A percentile compares a stretch with the other conserved stretches of the same genome.
Evolutionary conservation across 2,113 vertebrate genomes (phyloP).

Genomic region (Scalopus aquaticus): DNA sequence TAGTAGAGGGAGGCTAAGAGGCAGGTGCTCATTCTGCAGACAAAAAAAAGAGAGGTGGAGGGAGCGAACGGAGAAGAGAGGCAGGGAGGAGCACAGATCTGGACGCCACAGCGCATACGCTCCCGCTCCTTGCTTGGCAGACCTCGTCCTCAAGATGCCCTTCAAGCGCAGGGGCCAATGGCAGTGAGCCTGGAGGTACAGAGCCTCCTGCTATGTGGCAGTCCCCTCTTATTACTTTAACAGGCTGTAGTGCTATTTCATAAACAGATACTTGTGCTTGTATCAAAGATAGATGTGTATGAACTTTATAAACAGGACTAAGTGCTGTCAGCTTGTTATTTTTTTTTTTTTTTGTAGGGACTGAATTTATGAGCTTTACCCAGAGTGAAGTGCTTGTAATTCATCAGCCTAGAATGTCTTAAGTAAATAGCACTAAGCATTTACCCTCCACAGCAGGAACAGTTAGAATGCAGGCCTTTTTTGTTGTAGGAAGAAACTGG

Average conservation of each 20-base stretch:
- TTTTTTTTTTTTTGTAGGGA: slow-evolving; percentile 61
- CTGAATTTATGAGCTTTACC: slow-evolving; percentile 78
- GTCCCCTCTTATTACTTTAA: neutral
- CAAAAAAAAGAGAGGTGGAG: neutral
- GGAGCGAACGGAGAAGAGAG: neutral
- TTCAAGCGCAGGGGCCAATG: neutral
- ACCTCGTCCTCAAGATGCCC: slow-evolving; percentile 48
- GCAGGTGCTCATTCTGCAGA: neutral
- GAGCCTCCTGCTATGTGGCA: neutral
- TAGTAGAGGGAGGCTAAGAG: neutral
- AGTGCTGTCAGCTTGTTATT: slow-evolving; percentile 64
- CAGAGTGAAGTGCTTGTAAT: slow-evolving; percentile 70
- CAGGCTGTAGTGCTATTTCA: neutral
- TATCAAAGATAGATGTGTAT: neutral
- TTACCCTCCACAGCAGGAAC: slow-evolving; percentile 61
- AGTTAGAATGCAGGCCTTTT: slow-evolving; percentile 25
- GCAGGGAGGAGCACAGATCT: neutral
- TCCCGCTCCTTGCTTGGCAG: neutral
- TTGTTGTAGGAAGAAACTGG: slow-evolving; percentile 34
- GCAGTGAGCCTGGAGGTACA: neutral
- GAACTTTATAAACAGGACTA: slow-evolving; percentile 63
- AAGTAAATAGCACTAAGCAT: slow-evolving; percentile 80
- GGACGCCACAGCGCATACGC: neutral
- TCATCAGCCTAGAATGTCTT: slow-evolving; percentile 75
- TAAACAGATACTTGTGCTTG: neutral